Evolutionary conservation across 2,113 vertebrate species (phyloP).

Genomic region (Setophaga kirtlandii): DNA sequence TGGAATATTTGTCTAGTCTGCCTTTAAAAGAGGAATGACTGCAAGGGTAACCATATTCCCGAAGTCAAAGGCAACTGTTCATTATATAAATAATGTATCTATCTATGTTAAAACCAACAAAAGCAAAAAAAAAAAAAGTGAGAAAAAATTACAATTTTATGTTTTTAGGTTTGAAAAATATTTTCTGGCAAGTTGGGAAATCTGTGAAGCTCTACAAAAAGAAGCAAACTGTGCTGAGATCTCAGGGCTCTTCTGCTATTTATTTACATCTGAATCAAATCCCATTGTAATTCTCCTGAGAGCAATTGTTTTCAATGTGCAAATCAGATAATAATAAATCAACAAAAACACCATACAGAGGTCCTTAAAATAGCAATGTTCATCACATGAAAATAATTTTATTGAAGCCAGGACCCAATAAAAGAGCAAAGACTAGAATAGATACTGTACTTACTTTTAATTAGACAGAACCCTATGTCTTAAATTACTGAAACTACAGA

Average conservation of each 20-base stretch:
- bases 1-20: background rate
- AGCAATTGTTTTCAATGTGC: slow-evolving; percentile 44
- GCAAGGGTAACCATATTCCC: background rate
- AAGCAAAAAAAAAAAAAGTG: background rate
- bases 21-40: background rate
- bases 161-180: background rate
- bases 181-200: slow-evolving; percentile 20
- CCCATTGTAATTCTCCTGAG: slow-evolving; percentile 26
- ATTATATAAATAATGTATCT: background rate
- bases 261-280: slow-evolving; percentile 59
- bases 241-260: slow-evolving; percentile 46
- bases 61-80: background rate
- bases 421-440: background rate
- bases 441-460: slow-evolving; percentile 34
- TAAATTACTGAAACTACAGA: slow-evolving; percentile 22
- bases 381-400: slow-evolving; percentile 40
- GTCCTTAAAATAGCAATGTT: slow-evolving; percentile 26
- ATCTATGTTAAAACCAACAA: background rate
- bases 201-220: background rate
- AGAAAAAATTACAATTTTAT: background rate
- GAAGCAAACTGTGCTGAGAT: slow-evolving; percentile 26
- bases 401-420: slow-evolving; percentile 9
- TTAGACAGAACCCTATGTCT: background rate
- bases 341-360: background rate
- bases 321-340: slow-evolving; percentile 70